Evolutionary conservation across 2,888 invertebrate species (phyloP), one percentile per base, ranked within the genome.

Genomic region (Yponomeuta evonymella): DNA sequence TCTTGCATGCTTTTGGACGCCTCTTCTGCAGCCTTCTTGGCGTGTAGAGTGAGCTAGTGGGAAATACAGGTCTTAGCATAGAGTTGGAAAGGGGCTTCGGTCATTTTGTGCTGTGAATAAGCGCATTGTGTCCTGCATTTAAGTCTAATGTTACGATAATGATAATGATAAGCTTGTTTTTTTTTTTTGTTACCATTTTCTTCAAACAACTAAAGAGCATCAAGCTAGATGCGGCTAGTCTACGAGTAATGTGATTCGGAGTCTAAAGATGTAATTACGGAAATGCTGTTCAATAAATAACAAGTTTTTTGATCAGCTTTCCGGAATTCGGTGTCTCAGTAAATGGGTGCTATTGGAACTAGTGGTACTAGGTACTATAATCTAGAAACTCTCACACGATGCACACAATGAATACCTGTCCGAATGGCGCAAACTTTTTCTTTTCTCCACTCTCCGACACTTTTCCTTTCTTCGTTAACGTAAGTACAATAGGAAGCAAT

Each of bases 21-120:
- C 81, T 95, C 96, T 75, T 96, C 97, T 0, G 97, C 96, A 0
- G 97, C 97, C 81, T 96, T 97, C 83, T 97, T 98, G 0, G 97
- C 97, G 77, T 97, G 97, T 51, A 95, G 93, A 1, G 97, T 97
- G 2, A 97, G 89, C 97, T 97, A 76, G 8, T 1, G 48, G 33
- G 30, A 79, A 23, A 70, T 74, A 75, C 72, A 70, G 48, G 33
- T 15, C 36, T 48, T 12, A 67, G 51, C 12, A 15, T 58, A 58
- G 51, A 15, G 51, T 58, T 58, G 4, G 3, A 15, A 12, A 12
- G 51, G 11, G 6, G 30, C 1, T 12, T 65, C 4, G 9, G 11
- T 65, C 8, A 33, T 33, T 12, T 5, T 10, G 1, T 65, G 29
- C 8, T 65, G 2, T 11, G 11, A 12, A 9, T 33, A 65, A 65